phyloP scores from a whole-genome alignment of 2,888 invertebrate genomes.

The Mythimna pallens region DNA sequence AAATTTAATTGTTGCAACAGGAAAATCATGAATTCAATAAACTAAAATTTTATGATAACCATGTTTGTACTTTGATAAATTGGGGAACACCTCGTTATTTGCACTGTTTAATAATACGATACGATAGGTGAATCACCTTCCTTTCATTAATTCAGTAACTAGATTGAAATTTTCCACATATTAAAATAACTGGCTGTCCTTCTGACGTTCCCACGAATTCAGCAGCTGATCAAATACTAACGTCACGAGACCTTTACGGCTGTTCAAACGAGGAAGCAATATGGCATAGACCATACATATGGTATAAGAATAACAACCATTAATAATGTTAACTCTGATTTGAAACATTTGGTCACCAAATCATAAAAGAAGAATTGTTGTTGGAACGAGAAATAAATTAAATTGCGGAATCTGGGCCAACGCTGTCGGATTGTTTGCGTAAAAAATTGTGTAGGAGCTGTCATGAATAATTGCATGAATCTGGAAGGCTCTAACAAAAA shows the following conservation, averaged over 20 bases:
- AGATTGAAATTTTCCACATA: conserved; percentile 59
- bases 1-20: neutral
- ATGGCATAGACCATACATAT: conserved; percentile 6
- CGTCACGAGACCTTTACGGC: conserved; percentile 51
- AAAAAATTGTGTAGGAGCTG: conserved; percentile 9
- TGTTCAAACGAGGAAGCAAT: conserved; percentile 30
- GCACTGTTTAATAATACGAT: conserved; percentile 1
- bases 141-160: conserved; percentile 21
- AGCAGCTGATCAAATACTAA: conserved; percentile 64
- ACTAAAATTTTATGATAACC: conserved; percentile 1
- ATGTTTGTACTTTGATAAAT: conserved; percentile 17
- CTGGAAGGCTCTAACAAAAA: conserved; percentile 14
- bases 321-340: conserved; percentile 10
- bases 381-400: conserved; percentile 8
- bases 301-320: conserved; percentile 6
- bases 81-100: conserved; percentile 23
- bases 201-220: conserved; percentile 52
- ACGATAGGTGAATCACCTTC: conserved; percentile 37
- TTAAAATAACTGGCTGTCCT: conserved; percentile 54
- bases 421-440: conserved; percentile 2
- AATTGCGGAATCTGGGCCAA: conserved; percentile 31
- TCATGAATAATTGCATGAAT: neutral
- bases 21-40: conserved; percentile 17
- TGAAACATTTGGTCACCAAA: neutral
- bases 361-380: neutral